Base-by-base conservation (phyloP, 23 tunicate species). In the Pegea sp. region DNA sequence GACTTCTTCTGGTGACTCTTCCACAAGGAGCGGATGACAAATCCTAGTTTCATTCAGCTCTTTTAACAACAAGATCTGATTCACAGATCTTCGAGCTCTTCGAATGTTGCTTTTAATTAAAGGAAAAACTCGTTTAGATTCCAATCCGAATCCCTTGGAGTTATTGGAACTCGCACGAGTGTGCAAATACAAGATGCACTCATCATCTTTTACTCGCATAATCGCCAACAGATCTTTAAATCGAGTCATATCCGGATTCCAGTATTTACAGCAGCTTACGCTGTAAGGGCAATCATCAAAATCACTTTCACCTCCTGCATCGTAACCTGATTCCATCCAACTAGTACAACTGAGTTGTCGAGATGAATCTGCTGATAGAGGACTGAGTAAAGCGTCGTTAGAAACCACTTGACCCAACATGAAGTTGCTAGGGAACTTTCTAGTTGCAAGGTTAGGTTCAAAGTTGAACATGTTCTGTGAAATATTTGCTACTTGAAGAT, bases 251-350 rank as follows among this genome's bases (percentile, higher is more conserved):
- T n/a, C n/a, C n/a, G n/a, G n/a, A n/a, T n/a, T n/a, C n/a, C n/a
- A n/a, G n/a, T n/a, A n/a, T n/a, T 38, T 70, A 64, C 30, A 84
- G 49, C 25, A 62, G 38, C 7, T 33, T 31, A 42, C 29, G 30
- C 53, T 42, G 31, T 67, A 59, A 5, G 44, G 63, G n/a, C 68
- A 77, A 22, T 70, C 86, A 13, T 67, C 76, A 44, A 58, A 32
- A 24, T 73, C 86, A 58, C 84, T 80, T 21, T 30, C 93, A 56
- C 66, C 93, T 0, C 93, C n/a, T n/a, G n/a, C 93, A 22, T 80
- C 93, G 61, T 80, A 80, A 22, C 93, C 93, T 19, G 93, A 80
- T 3, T 70, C 80, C 21, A 71, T 3, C 70, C 78, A 72, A 44
- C 93, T 80, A 1, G 79, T 66, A 33, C 62, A 66, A 44, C 93